phyloP scores from a whole-genome alignment of 2,797 vertebrate genomes.

The Enoplosus armatus region DNA sequence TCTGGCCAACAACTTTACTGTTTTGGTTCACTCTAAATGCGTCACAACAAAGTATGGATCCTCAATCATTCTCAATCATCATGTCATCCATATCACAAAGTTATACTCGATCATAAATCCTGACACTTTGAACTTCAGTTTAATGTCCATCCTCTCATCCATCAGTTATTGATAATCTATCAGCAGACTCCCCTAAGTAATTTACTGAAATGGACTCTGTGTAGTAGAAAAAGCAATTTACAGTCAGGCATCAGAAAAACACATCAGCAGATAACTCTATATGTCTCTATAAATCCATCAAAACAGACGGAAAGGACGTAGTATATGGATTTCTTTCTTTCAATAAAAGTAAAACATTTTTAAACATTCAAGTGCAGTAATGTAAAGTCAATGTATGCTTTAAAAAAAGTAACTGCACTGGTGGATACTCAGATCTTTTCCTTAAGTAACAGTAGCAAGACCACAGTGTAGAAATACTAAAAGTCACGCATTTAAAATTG shows the following conservation, averaged over 20 bases:
- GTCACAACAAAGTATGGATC: not conserved
- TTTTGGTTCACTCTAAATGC: too few species aligned
- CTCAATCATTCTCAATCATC: constrained; percentile 8
- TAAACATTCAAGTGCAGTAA: too few species aligned
- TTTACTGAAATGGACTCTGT: constrained; percentile 14
- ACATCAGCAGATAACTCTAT: constrained; percentile 1
- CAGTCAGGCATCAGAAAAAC: constrained; percentile 9
- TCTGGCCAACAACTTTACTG: too few species aligned
- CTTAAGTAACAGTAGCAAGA: not conserved
- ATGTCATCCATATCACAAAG: not conserved
- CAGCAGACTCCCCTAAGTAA: constrained; percentile 27
- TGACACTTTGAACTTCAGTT: constrained; percentile 1
- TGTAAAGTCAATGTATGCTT: not conserved
- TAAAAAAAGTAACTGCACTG: not conserved
- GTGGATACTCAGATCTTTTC: not conserved
- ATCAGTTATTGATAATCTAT: constrained; percentile 52
- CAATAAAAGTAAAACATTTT: not conserved
- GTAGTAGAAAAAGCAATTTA: constrained; percentile 33
- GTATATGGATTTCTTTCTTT: not conserved
- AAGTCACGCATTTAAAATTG: not conserved
- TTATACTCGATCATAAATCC: constrained; percentile 18
- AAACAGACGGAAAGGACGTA: not conserved
- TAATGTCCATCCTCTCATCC: constrained; percentile 25
- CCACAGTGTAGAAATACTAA: not conserved
- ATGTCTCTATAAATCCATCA: not conserved